Conservation (phyloP, 2,797 vertebrate species). For the Coregonus sp. region DNA sequence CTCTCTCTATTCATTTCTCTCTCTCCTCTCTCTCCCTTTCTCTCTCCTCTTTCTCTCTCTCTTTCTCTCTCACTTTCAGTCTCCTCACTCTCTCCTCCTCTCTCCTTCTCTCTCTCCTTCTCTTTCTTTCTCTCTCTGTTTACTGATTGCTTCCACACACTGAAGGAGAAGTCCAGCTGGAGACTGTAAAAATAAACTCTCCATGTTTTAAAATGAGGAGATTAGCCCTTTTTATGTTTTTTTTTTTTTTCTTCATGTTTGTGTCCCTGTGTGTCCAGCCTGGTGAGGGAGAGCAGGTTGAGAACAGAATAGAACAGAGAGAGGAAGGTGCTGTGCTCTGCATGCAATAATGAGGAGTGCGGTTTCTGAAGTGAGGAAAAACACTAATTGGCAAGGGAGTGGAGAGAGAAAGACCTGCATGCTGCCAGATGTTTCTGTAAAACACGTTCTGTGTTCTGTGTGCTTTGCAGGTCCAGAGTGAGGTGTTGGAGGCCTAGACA, state of each 20-base stretch:
- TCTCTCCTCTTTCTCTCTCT: not conserved
- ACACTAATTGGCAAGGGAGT: slow-evolving; percentile 66
- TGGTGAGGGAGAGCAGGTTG: slow-evolving; percentile 51
- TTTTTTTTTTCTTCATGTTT: slow-evolving; percentile 75
- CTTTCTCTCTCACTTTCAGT: slow-evolving; percentile 5
- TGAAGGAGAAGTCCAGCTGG: slow-evolving; percentile 72
- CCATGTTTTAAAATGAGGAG: slow-evolving; percentile 69
- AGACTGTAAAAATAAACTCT: slow-evolving; percentile 79
- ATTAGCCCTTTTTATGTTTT: slow-evolving; percentile 73
- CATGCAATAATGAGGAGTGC: slow-evolving; percentile 18
- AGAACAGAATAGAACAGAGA: slow-evolving; percentile 34
- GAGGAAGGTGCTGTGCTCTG: slow-evolving; percentile 24
- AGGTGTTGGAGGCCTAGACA: slow-evolving; percentile 60
- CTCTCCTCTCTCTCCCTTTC: slow-evolving; percentile 27
- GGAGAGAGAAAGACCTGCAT: slow-evolving; percentile 50
- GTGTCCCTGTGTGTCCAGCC: slow-evolving; percentile 55
- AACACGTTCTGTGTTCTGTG: slow-evolving; percentile 45
- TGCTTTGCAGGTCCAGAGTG: slow-evolving; percentile 35
- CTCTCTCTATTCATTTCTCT: not conserved
- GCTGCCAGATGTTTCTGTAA: slow-evolving; percentile 70
- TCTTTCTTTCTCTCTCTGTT: slow-evolving; percentile 19
- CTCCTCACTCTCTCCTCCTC: not conserved
- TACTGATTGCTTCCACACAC: slow-evolving; percentile 73
- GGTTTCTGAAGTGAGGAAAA: slow-evolving; percentile 47
- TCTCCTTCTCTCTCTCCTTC: slow-evolving; percentile 12